These are phyloP conservation scores for Celastrina argiolus DNA, from an alignment of 2,888 invertebrate genomes.

Conservation along the genomic window DNA sequence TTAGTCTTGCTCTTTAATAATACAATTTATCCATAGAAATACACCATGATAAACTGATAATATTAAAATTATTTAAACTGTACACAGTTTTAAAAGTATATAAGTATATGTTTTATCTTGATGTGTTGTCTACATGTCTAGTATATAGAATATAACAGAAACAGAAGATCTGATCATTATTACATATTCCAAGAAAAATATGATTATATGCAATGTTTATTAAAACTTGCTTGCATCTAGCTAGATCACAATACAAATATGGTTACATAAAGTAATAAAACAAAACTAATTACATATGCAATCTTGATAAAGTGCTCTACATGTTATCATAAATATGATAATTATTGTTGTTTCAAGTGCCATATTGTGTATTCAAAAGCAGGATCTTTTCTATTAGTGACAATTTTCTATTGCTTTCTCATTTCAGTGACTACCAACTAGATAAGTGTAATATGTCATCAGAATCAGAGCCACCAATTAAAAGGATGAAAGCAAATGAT, in stretches of 20 bases:
- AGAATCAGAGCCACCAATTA: conserved; percentile 43
- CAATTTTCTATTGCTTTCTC: conserved; percentile 58
- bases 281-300: conserved; percentile 12
- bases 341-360: conserved; percentile 11
- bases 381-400: conserved; percentile 43
- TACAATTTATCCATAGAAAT: too few species aligned
- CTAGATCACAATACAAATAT: conserved; percentile 2
- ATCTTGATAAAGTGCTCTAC: conserved; percentile 9
- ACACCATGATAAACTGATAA: background rate
- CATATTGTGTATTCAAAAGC: conserved; percentile 24
- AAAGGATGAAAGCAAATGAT: conserved; percentile 8
- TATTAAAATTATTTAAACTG: background rate
- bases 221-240: background rate
- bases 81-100: background rate
- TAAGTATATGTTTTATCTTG: background rate
- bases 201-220: background rate
- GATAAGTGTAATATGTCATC: conserved; percentile 25
- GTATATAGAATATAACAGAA: background rate
- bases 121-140: background rate
- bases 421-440: conserved; percentile 50
- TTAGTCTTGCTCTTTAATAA: too few species aligned
- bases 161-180: background rate
- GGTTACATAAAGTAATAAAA: conserved; percentile 8
- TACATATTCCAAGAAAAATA: background rate
- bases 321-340: conserved; percentile 13